These are phyloP conservation scores for Acanthurus tractus DNA, from an alignment of 2,797 vertebrate genomes.

Conservation along the genomic window DNA sequence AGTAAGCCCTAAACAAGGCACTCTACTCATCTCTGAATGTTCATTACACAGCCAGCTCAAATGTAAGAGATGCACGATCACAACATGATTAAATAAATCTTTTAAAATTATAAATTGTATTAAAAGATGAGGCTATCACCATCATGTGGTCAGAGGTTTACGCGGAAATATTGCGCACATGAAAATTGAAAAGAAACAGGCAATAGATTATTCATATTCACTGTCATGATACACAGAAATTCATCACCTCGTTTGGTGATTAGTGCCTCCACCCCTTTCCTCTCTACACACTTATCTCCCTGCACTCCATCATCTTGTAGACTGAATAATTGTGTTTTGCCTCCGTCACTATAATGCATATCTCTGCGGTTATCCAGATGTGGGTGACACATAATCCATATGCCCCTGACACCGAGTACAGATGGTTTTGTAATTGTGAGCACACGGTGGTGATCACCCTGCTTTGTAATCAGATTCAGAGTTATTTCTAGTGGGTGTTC, in stretches of 20 bases:
- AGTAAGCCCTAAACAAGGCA: too few relatives aligned
- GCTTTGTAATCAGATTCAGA: constrained; percentile 69
- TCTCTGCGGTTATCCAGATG: constrained; percentile 73
- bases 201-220: constrained; percentile 60
- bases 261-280: constrained; percentile 61
- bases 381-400: constrained; percentile 73
- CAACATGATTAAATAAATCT: not conserved
- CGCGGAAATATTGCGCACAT: constrained; percentile 15
- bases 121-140: not conserved
- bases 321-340: constrained; percentile 78
- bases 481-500: constrained; percentile 54
- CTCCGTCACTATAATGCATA: constrained; percentile 56
- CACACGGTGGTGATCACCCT: constrained; percentile 58
- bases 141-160: not conserved
- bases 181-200: constrained; percentile 28
- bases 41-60: too few relatives aligned
- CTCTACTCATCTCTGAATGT: too few relatives aligned
- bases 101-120: not conserved
- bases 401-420: constrained; percentile 59
- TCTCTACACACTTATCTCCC: constrained; percentile 43
- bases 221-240: constrained; percentile 59
- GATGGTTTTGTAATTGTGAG: constrained; percentile 77
- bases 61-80: not conserved
- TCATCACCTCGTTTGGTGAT: constrained; percentile 69
- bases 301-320: constrained; percentile 70